phyloP scores from a whole-genome alignment of 1,140 invertebrate species.

The Achatina immaculata region DNA sequence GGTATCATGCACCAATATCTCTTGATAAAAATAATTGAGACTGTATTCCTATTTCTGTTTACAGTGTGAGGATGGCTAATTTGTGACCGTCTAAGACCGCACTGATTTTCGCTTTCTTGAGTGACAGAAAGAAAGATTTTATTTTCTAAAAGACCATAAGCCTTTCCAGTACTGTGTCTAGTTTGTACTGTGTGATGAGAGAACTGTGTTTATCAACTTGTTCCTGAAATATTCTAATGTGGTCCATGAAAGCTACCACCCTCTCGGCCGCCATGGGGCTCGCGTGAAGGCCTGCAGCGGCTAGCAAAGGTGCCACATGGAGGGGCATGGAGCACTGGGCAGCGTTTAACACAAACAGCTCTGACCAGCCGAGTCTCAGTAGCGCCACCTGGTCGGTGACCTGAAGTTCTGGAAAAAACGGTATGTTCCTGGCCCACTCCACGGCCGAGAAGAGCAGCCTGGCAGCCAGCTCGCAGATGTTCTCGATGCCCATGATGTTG shows the following conservation, averaged over 20 bases:
- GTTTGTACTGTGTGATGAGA: too few species aligned
- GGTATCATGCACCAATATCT: too few species aligned
- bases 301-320: conserved; percentile 93
- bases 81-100: too few species aligned
- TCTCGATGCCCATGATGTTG: conserved; percentile 78
- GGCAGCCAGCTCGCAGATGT: conserved; percentile 97
- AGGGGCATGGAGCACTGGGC: conserved; percentile 96
- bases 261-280: conserved; percentile 96
- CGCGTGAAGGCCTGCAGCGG: conserved; percentile 91
- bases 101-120: too few species aligned
- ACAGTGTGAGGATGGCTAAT: too few species aligned
- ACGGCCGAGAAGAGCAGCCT: conserved; percentile 95
- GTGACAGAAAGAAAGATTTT: too few species aligned
- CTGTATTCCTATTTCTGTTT: too few species aligned
- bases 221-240: conserved; percentile 97
- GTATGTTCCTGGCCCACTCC: conserved; percentile 97
- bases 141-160: too few species aligned
- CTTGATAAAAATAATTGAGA: too few species aligned
- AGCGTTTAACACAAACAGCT: conserved; percentile 97
- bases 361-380: conserved; percentile 94
- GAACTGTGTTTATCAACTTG: conserved; percentile 99
- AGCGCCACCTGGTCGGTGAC: conserved; percentile 90
- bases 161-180: too few species aligned
- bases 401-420: conserved; percentile 94
- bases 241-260: conserved; percentile 98